Base-by-base conservation (phyloP, 2,888 invertebrate genomes). In the Philhelius pedissequus region DNA sequence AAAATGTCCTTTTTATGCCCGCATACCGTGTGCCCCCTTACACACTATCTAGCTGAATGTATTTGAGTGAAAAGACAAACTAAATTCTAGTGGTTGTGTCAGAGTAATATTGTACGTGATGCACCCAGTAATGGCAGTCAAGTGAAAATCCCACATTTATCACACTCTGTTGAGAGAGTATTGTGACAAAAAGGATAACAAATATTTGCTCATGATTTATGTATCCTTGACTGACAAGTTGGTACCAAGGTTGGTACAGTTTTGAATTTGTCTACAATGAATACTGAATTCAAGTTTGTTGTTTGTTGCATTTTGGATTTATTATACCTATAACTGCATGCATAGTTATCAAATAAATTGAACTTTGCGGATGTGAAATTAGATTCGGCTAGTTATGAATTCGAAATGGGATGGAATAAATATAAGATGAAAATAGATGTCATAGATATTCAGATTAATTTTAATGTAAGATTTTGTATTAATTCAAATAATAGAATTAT, bases 151-250 rank as follows among this genome's bases (percentile, higher is more conserved):
- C 81, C 58, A 76, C 66, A 81, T 50, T 50, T 58, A 13, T 27
- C 75, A 50, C 70, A 30, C 30, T 30, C 52, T 25, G 35, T 25
- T 64, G 43, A 35, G 35, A 20, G 62, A 20, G 32, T 35, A 54
- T 56, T 56, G 62, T 30, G 66, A 60, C 52, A 77, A 68, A 76
- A 60, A 52, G 71, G 60, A 77, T 77, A 77, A 77, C 82, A 82
- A 77, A 62, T 77, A 68, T 68, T 77, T 52, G 58, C 9, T 50
- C 52, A 77, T 82, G 77, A 68, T 77, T 54, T 81, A 75, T 64
- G 8, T 35, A 35, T 62, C 30, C 30, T 15, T 30, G 60, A 18
- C 52, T 45, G 71, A 60, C 60, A 60, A 60, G 56, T 56, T 56
- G 56, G 60, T 68, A 71, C 60, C n/a, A n/a, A n/a, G n/a, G n/a